A percentile compares a stretch with the other conserved stretches of the same genome.
Evolutionary conservation across 64 coral and sea anemone species (phyloP).

Genomic region (Acropora tenuis): DNA sequence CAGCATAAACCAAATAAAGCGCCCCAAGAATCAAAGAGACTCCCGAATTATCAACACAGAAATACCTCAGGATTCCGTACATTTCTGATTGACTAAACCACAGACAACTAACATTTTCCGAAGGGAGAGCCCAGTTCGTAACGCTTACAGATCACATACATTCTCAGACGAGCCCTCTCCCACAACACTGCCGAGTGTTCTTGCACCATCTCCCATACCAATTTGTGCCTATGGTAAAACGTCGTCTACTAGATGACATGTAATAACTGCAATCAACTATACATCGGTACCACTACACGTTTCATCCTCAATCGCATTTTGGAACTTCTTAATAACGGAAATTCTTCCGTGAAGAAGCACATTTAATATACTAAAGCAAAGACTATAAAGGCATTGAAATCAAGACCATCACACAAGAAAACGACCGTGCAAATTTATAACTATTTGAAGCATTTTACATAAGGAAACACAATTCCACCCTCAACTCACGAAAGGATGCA

Average conservation of each 20-base stretch:
- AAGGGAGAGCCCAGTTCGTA: too few species aligned
- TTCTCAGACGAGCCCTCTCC: too few species aligned
- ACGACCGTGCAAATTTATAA: too few species aligned
- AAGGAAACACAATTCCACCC: too few species aligned
- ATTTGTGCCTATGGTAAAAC: background rate
- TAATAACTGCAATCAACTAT: background rate
- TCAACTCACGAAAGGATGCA: too few species aligned
- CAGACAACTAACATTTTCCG: background rate
- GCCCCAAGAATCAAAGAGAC: background rate
- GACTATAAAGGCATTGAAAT: background rate
- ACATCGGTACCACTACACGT: constrained; percentile 26
- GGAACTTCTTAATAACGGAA: constrained; percentile 34
- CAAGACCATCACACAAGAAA: too few species aligned
- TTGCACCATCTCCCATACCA: background rate
- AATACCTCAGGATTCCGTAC: constrained; percentile 39
- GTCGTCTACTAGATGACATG: constrained; percentile 16
- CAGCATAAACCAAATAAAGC: constrained; percentile 36
- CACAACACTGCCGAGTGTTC: background rate
- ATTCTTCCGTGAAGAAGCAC: constrained; percentile 24
- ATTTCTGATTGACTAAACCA: constrained; percentile 26
- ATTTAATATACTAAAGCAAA: background rate
- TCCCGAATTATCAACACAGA: constrained; percentile 7
- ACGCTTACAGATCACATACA: too few species aligned
- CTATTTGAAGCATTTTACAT: too few species aligned
- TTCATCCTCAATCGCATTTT: constrained; percentile 6